Conservation (phyloP, 1,140 invertebrate genomes). For the Whitmania pigra region DNA sequence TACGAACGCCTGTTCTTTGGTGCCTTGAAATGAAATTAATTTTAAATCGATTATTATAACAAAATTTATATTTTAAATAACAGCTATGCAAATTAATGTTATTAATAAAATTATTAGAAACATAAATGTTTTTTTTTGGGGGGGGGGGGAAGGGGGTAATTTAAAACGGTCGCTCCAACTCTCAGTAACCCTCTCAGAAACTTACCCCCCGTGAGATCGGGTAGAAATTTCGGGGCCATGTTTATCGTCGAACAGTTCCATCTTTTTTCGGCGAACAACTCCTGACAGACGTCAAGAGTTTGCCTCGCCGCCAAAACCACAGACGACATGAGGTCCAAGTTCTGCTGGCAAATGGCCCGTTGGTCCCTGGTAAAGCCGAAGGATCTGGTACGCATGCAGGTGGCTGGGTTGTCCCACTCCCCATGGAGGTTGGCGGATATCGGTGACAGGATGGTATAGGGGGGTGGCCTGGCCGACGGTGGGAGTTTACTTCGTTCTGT, state of each 20-base stretch:
- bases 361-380: slow-evolving; percentile 2
- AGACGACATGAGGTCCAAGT: slow-evolving; percentile 61
- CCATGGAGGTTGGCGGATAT: neutral
- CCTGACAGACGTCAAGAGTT: slow-evolving; percentile 55
- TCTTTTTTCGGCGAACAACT: slow-evolving; percentile 54
- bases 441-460: neutral
- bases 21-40: slow-evolving; percentile 44
- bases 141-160: too few species aligned
- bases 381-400: slow-evolving; percentile 7
- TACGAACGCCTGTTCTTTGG: slow-evolving; percentile 62
- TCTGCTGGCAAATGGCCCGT: slow-evolving; percentile 44
- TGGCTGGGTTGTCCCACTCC: neutral
- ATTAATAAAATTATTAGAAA: neutral
- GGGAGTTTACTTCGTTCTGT: too few species aligned
- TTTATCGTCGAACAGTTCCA: slow-evolving; percentile 71
- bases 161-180: neutral
- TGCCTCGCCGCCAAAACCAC: slow-evolving; percentile 56
- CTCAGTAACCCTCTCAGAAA: neutral
- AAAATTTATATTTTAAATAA: neutral
- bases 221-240: slow-evolving; percentile 62
- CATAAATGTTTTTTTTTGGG: neutral
- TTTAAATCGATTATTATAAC: too few species aligned
- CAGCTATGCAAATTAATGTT: too few species aligned
- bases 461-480: too few species aligned
- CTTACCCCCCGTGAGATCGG: slow-evolving; percentile 64